These are phyloP conservation scores for Ormyrus thymus DNA, from an alignment of 2,888 invertebrate genomes.

Conservation along the genomic window DNA sequence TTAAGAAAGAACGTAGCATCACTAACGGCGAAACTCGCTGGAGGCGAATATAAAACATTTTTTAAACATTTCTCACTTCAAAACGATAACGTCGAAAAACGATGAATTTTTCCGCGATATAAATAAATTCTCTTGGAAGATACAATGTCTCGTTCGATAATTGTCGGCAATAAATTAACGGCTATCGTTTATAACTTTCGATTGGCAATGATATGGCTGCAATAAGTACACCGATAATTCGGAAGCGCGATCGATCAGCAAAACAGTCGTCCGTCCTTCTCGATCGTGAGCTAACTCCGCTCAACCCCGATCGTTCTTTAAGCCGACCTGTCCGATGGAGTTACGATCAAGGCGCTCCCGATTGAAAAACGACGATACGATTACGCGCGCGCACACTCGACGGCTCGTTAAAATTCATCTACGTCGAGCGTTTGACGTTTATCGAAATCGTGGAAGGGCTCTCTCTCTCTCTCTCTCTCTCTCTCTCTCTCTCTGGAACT, in stretches of 20 bases:
- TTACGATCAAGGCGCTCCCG: not conserved
- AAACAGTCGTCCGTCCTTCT: too few relatives aligned
- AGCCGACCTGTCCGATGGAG: not conserved
- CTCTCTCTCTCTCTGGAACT: not conserved
- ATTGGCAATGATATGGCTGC: conserved; percentile 37
- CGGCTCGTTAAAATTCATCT: not conserved
- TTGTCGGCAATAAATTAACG: conserved; percentile 30
- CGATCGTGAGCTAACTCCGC: too few relatives aligned
- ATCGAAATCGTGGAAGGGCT: not conserved
- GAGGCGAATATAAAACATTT: conserved; percentile 5
- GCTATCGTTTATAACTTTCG: conserved; percentile 26
- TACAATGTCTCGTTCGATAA: conserved; percentile 18
- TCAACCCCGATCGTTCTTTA: too few relatives aligned
- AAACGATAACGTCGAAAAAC: conserved; percentile 37
- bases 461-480: not conserved
- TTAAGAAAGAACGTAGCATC: conserved; percentile 9
- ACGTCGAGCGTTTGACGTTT: not conserved
- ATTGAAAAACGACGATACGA: not conserved
- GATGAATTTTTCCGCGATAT: conserved; percentile 1
- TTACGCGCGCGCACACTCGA: not conserved
- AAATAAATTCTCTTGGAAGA: conserved; percentile 37
- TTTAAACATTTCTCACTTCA: conserved; percentile 4
- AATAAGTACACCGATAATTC: conserved; percentile 1
- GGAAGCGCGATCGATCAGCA: not conserved
- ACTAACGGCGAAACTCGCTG: conserved; percentile 1